These are phyloP conservation scores for Pegoplata infirma DNA, from an alignment of 2,888 invertebrate genomes.

Conservation along the genomic window DNA sequence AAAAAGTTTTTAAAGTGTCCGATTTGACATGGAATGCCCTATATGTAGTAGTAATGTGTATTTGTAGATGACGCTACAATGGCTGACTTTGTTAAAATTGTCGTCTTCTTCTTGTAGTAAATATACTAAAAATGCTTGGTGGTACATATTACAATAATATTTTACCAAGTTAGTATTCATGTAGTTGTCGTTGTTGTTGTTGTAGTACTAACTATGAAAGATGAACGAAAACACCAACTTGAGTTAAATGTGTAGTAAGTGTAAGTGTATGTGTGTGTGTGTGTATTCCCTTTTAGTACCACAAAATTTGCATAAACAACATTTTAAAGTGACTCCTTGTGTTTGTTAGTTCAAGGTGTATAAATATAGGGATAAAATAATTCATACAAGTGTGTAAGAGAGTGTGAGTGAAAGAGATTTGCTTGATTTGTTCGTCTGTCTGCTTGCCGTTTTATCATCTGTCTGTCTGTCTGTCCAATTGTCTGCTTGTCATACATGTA, in stretches of 20 bases:
- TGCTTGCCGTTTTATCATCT: background rate
- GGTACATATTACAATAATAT: too few species aligned
- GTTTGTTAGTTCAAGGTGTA: slow-evolving; percentile 54
- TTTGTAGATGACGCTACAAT: too few species aligned
- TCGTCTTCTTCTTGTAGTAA: too few species aligned
- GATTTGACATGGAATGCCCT: too few species aligned
- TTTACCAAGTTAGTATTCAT: too few species aligned
- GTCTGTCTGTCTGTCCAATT: slow-evolving; percentile 12
- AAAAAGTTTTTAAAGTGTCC: too few species aligned
- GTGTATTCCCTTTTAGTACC: slow-evolving; percentile 45
- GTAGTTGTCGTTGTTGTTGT: too few species aligned
- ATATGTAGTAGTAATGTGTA: too few species aligned
- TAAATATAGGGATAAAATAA: slow-evolving; percentile 44
- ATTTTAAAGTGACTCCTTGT: slow-evolving; percentile 58
- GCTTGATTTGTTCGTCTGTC: slow-evolving; percentile 45
- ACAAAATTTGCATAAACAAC: slow-evolving; percentile 59
- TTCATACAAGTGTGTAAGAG: slow-evolving; percentile 27
- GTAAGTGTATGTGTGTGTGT: too few species aligned
- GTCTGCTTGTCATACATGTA: slow-evolving; percentile 46
- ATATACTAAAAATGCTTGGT: too few species aligned
- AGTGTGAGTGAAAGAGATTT: slow-evolving; percentile 6
- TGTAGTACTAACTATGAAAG: too few species aligned
- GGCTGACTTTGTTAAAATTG: background rate
- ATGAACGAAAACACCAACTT: slow-evolving; percentile 52
- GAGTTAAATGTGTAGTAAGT: slow-evolving; percentile 47